Evolutionary conservation across 2,888 invertebrate genomes (phyloP), one percentile per base, ranked within the genome.

Genomic region (Habrosyne pyritoides): DNA sequence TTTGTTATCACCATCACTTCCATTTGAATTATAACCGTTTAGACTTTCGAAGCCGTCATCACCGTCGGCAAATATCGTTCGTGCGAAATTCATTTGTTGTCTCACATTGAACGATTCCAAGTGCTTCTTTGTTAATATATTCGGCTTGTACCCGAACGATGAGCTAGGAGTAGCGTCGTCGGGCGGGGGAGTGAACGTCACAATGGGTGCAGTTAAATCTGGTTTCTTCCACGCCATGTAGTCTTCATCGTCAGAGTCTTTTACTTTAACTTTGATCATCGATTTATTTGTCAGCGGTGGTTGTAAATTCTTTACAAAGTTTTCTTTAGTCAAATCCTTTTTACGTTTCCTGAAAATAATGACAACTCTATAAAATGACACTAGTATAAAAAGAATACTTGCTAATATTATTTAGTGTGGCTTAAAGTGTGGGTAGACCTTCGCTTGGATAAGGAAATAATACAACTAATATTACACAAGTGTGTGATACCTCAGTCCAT

Each of bases 41-140:
- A 97, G 93, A 81, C 97, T 97, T 87, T 97, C 97, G 74, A 97
- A 97, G 12, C 97, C 97, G 77, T 97, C 97, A 76, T 97, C 97
- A 77, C 96, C 93, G 59, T 93, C 93, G 26, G 89, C 88, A 48
- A 90, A 81, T 53, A 81, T 75, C 0, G 83, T 79, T 71, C 80
- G 77, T 0, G 81, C 75, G 42, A 78, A 68, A 47, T 79, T 81
- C 26, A 75, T 69, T 56, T 81, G 77, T 48, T 87, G 86, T 56
- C 85, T 71, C 12, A 89, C 83, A 57, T 91, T 91, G 57, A 90
- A 89, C n/a, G 82, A 87, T 73, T 91, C 91, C 56, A 92, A 69
- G 61, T 89, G 87, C 66, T 89, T 92, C 67, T 87, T 90, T n/a
- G 91, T 92, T 50, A 92, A 69, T 61, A 85, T 69, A 52, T 89